Percentiles rank a stretch among this genome's conserved stretches.
Evolutionary conservation across 2,888 invertebrate genomes (phyloP).

Genomic region (Abscondita cerata): DNA sequence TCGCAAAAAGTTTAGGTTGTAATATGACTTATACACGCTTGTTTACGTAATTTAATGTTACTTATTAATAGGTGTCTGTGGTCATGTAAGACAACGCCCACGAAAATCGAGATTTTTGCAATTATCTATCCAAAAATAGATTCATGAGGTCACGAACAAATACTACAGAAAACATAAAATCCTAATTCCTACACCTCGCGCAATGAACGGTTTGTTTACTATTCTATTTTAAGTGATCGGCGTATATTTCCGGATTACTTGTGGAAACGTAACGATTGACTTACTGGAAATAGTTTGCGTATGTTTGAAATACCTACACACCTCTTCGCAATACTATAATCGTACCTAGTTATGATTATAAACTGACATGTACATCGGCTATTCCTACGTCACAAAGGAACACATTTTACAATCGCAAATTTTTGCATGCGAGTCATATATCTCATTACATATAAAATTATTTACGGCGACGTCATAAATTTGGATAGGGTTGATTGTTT

Average conservation of each 20-base stretch:
- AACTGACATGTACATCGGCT: constrained; percentile 26
- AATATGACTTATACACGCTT: too few relatives aligned
- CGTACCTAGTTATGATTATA: constrained; percentile 17
- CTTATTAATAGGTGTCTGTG: not conserved
- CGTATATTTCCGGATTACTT: constrained; percentile 1
- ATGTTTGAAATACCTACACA: constrained; percentile 14
- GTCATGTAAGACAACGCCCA: not conserved
- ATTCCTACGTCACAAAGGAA: constrained; percentile 34
- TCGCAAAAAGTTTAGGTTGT: too few relatives aligned
- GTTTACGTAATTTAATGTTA: too few relatives aligned
- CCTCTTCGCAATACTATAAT: constrained; percentile 20
- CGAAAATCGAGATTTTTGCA: too few relatives aligned
- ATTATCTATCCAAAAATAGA: not conserved
- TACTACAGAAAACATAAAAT: not conserved
- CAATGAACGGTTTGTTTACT: constrained; percentile 8
- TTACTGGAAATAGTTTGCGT: constrained; percentile 16
- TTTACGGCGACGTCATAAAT: constrained; percentile 47
- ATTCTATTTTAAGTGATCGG: too few relatives aligned
- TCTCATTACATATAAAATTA: constrained; percentile 30
- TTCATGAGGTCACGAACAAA: not conserved
- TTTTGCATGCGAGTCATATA: constrained; percentile 36
- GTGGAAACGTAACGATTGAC: constrained; percentile 12
- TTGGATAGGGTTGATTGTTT: constrained; percentile 44
- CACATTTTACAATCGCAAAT: constrained; percentile 26
- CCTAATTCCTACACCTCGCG: constrained; percentile 1